Conservation (phyloP, 1,140 invertebrate genomes). For the Drosophila ohnishii region DNA sequence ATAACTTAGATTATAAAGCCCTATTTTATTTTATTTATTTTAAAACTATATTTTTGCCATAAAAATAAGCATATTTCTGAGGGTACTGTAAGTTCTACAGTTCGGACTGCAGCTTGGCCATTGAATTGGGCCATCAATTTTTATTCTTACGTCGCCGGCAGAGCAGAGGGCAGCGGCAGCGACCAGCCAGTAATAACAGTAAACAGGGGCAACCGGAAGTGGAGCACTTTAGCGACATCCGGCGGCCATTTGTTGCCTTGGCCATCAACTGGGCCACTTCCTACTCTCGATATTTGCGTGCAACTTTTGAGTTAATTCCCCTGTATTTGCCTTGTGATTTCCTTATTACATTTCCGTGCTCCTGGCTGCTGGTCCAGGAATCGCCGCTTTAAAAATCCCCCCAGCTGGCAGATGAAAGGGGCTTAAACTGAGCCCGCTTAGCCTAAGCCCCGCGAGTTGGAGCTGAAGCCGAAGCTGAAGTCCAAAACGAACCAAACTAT, state of each 20-base stretch:
- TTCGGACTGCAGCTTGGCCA: not conserved
- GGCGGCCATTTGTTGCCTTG: slow-evolving; percentile 19
- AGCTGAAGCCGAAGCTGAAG: slow-evolving; percentile 28
- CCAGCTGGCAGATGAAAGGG: slow-evolving; percentile 46
- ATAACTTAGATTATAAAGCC: not conserved
- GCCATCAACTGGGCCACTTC: slow-evolving; percentile 22
- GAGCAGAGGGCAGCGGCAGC: no score
- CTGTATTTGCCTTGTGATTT: slow-evolving; percentile 48
- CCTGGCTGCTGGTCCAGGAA: not conserved
- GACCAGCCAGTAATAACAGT: slow-evolving; percentile 5
- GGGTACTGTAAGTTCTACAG: not conserved
- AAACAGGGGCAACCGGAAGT: slow-evolving; percentile 26
- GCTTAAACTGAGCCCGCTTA: slow-evolving; percentile 66
- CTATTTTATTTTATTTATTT: not conserved
- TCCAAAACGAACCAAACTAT: slow-evolving; percentile 66
- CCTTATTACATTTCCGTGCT: slow-evolving; percentile 30
- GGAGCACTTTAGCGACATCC: slow-evolving; percentile 41
- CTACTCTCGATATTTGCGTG: slow-evolving; percentile 45
- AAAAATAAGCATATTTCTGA: not conserved
- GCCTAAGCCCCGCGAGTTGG: slow-evolving; percentile 52
- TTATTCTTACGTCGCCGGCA: slow-evolving; percentile 14
- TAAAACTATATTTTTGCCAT: not conserved
- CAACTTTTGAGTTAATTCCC: slow-evolving; percentile 49
- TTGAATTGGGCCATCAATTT: slow-evolving; percentile 37
- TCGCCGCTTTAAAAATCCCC: slow-evolving; percentile 10